Evolutionary conservation across 2,113 vertebrate genomes (phyloP), one percentile per base, ranked within the genome.

Genomic region (Scomber colias): DNA sequence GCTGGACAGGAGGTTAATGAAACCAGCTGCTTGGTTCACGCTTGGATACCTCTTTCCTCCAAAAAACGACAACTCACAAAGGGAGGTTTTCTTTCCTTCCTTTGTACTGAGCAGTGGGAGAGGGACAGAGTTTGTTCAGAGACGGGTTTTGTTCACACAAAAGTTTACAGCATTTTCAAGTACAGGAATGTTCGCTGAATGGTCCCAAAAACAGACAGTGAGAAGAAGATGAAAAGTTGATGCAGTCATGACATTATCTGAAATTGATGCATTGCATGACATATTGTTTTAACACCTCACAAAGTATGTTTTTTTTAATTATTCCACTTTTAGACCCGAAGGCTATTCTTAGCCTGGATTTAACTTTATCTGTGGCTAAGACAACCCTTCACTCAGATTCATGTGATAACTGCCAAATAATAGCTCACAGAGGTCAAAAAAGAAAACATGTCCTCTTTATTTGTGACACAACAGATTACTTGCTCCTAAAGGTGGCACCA

Each of bases 1-100:
- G 78, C 86, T 93, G 92, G 92, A 93, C 91, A 89, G 89, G 93
- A 93, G 94, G 94, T 95, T 95, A 95, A 94, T 95, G 93, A 95
- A 94, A 94, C 91, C 95, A 94, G 94, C 93, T 95, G 94, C 91
- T 93, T 83, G 77, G 81, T 90, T 90, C 92, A 95, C 81, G 87
- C 92, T 87, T 59, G 67, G 67, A 87, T 90, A 84, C 80, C 57
- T 91, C 67, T 72, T 87, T 90, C 83, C 84, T 78, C 75, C 69
- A 75, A 90, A 74, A 91, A 27, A 27, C 24, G 90, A 87, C 80
- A 91, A 83, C 79, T 85, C 90, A 90, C 87, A 85, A 87, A 87
- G 79, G 85, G 56, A 85, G 78, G 75, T 74, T 77, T 84, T 81
- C 80, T 83, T 82, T 80, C 73, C 75, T 49, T 75, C 78, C 71